Percentiles rank a stretch among this genome's conserved stretches.
phyloP scores from a whole-genome alignment of 2,113 vertebrate species.

The Sander lucioperca region DNA sequence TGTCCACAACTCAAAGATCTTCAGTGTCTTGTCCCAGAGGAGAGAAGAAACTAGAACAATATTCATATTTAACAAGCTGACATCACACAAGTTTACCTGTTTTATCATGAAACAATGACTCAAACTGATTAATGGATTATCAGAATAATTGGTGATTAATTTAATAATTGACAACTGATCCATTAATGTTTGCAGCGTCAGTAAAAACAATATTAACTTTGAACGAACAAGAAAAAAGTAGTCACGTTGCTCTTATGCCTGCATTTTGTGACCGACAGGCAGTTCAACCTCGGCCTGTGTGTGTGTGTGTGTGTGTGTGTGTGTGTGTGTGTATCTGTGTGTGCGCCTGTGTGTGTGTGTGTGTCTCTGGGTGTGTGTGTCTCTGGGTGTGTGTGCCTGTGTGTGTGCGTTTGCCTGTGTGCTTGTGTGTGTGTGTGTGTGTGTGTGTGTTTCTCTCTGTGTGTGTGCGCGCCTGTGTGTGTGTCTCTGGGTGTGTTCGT shows the following conservation, averaged over 20 bases:
- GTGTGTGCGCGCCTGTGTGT: background rate
- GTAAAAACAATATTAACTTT: no score
- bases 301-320: constrained; percentile 22
- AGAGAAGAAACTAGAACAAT: no score
- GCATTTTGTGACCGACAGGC: background rate
- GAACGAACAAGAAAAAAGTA: background rate
- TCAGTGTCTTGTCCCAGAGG: no score
- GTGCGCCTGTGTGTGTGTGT: constrained; percentile 2
- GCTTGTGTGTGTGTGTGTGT: background rate
- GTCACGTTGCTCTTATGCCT: background rate
- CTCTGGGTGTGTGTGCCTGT: background rate
- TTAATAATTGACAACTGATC: no score
- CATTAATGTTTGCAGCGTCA: no score
- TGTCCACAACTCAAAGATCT: no score
- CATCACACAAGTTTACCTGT: no score
- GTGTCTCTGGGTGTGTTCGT: background rate
- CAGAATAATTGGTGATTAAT: no score
- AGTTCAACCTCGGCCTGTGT: background rate
- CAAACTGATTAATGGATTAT: no score
- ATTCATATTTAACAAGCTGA: no score
- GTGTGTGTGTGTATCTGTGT: background rate
- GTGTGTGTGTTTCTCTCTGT: background rate
- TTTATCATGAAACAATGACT: no score
- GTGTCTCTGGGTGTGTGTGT: background rate
- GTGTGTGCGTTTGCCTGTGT: background rate